Conservation (phyloP, 2,797 vertebrate species). For the Pangasius macronema region DNA sequence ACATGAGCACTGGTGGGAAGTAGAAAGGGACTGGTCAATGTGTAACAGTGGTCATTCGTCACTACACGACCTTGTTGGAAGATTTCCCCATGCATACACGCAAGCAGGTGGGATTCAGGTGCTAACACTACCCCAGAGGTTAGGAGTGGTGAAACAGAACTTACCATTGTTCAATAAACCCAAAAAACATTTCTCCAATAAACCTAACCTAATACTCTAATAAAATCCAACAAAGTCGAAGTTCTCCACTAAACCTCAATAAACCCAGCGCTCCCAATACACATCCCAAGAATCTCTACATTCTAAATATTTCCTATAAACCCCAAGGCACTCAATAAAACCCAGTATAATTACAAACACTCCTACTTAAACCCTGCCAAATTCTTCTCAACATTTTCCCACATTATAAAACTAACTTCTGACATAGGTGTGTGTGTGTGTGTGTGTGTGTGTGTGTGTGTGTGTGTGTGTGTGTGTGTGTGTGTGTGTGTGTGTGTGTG, state of each 20-base stretch:
- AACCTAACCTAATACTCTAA: not conserved
- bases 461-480: not conserved
- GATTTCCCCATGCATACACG: not conserved
- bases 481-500: not conserved
- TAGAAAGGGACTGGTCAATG: not conserved
- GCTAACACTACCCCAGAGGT: not conserved
- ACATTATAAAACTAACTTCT: constrained; percentile 9
- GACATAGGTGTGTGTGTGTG: not conserved
- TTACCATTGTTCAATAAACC: not conserved
- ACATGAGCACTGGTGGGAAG: not conserved
- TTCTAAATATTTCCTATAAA: constrained; percentile 5
- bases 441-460: not conserved
- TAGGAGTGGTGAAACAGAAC: not conserved
- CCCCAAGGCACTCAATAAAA: not conserved
- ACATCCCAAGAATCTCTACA: not conserved
- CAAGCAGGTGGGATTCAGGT: not conserved
- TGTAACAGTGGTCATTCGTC: not conserved
- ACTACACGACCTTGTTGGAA: not conserved
- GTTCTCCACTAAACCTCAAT: not conserved
- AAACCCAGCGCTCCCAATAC: not conserved
- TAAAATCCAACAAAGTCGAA: not conserved
- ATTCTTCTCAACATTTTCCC: constrained; percentile 1
- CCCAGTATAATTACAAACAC: constrained; percentile 1
- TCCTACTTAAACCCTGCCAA: not conserved
- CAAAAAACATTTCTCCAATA: not conserved